phyloP scores from a whole-genome alignment of 2,888 invertebrate species.

The Ormia ochracea region DNA sequence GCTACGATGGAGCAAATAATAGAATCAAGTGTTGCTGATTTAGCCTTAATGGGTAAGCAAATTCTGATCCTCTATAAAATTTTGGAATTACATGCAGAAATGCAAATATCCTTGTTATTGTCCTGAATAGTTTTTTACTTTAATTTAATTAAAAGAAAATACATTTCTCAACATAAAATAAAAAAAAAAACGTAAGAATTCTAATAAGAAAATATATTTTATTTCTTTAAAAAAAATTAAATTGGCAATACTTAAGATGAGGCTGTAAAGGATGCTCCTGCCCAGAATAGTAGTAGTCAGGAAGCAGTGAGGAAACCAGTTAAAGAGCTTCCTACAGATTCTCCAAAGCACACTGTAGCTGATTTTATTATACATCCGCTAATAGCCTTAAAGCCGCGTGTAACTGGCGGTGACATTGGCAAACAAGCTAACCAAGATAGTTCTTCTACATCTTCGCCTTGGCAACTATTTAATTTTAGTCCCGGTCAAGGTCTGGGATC shows the following conservation, averaged over 20 bases:
- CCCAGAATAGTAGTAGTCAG: no score
- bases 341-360: slow-evolving; percentile 70
- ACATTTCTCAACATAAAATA: no score
- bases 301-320: slow-evolving; percentile 62
- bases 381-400: slow-evolving; percentile 71
- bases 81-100: no score
- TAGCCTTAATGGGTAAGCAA: slow-evolving; percentile 70
- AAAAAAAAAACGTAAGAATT: no score
- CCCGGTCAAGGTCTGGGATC: slow-evolving; percentile 71
- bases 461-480: slow-evolving; percentile 70
- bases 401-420: slow-evolving; percentile 34
- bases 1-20: slow-evolving; percentile 63
- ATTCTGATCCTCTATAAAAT: no score
- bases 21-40: slow-evolving; percentile 69
- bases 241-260: neutral
- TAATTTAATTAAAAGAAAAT: no score
- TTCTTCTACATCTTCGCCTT: slow-evolving; percentile 59
- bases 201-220: neutral
- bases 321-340: slow-evolving; percentile 46
- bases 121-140: no score
- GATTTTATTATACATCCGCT: slow-evolving; percentile 72
- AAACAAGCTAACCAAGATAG: slow-evolving; percentile 52
- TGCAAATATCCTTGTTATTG: no score
- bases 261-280: neutral
- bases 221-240: slow-evolving; percentile 9